Conservation (phyloP, 1,140 invertebrate genomes). For the Hirudo medicinalis region DNA sequence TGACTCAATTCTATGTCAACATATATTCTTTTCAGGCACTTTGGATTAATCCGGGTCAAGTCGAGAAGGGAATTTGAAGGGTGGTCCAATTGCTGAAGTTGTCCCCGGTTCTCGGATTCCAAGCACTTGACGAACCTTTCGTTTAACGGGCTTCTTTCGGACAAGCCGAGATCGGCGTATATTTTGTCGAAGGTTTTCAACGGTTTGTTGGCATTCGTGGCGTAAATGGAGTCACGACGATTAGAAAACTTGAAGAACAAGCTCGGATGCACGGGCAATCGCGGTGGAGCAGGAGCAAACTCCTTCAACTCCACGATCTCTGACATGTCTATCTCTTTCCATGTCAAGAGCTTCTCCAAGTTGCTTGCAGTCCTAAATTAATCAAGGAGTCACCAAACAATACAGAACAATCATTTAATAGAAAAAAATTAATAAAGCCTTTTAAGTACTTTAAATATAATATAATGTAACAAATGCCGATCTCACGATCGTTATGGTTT, state of each 20-base stretch:
- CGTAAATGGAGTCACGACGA: neutral
- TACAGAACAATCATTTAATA: neutral
- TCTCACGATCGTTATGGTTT: no score
- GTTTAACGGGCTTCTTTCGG: neutral
- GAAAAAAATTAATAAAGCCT: no score
- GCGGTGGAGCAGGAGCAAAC: neutral
- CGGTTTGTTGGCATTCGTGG: neutral
- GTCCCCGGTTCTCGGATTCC: neutral
- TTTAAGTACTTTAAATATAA: no score
- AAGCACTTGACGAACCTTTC: neutral
- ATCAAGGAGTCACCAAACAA: neutral
- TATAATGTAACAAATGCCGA: no score
- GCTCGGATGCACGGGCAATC: neutral
- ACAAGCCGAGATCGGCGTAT: neutral
- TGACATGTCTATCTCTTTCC: neutral
- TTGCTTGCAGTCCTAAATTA: neutral
- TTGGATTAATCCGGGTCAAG: no score
- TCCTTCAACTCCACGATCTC: constrained; percentile 4
- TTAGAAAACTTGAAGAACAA: neutral
- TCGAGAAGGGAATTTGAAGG: no score
- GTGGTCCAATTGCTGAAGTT: no score
- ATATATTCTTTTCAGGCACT: no score
- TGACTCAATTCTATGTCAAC: no score
- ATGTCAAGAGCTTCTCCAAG: neutral
- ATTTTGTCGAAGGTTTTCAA: neutral